Conservation (phyloP, 2,113 vertebrate genomes). For the Callipepla squamata region DNA sequence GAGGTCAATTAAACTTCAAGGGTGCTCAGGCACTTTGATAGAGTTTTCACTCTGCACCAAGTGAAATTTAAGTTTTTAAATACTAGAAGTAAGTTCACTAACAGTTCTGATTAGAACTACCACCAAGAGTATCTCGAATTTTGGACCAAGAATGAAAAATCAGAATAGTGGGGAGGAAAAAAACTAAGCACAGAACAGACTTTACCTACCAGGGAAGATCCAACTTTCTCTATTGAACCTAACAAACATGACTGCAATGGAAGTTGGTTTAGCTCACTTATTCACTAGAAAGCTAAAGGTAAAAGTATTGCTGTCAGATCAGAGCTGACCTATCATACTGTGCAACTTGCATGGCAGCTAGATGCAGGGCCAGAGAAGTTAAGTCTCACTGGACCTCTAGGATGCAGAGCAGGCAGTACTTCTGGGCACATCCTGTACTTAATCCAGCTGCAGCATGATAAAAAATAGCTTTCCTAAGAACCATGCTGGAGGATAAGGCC, state of each 20-base stretch:
- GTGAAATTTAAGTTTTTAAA: constrained; percentile 15
- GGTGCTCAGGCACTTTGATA: constrained; percentile 46
- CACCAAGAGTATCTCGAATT: neutral
- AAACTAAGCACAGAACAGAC: neutral
- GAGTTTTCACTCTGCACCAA: constrained; percentile 5
- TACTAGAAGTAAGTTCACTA: neutral
- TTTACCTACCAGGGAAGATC: neutral
- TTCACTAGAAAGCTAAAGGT: neutral
- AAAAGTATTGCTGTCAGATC: neutral
- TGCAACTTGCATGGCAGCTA: rapidly evolving
- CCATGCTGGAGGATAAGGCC: neutral
- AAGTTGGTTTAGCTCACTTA: neutral
- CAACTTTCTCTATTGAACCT: neutral
- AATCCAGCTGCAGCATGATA: neutral
- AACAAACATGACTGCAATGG: neutral
- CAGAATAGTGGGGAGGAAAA: neutral
- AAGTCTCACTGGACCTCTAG: neutral
- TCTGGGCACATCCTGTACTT: neutral
- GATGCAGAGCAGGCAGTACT: neutral
- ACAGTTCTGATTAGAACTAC: neutral
- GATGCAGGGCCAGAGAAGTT: neutral
- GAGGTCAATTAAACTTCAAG: constrained; percentile 66
- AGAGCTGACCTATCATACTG: neutral
- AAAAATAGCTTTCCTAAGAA: neutral
- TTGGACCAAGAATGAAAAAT: neutral